Conservation (phyloP, 2,888 invertebrate species). For the Papilio elwesi region DNA sequence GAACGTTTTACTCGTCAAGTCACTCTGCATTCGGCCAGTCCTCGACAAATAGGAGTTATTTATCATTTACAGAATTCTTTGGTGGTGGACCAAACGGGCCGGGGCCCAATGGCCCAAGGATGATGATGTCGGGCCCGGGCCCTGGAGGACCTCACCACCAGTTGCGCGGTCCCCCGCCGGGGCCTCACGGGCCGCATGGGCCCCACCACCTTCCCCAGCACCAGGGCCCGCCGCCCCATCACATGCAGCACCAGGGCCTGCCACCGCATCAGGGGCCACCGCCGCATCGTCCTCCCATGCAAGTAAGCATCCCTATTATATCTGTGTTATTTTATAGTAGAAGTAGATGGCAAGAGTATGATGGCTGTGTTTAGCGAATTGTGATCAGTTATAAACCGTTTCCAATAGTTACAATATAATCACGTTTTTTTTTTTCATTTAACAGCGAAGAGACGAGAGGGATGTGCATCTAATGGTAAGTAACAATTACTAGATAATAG, state of each 20-base stretch:
- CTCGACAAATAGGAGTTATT: no score
- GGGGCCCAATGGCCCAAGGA: constrained; percentile 76
- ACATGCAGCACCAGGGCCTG: constrained; percentile 77
- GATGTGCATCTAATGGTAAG: constrained; percentile 29
- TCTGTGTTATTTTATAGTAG: no score
- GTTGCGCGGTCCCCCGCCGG: constrained; percentile 76
- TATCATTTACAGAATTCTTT: constrained; percentile 69
- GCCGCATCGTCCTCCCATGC: constrained; percentile 86
- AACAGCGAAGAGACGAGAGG: constrained; percentile 12
- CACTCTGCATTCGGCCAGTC: no score
- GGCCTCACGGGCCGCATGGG: constrained; percentile 56
- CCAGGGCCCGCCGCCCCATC: constrained; percentile 67
- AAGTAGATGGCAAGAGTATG: no score
- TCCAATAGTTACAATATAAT: background rate
- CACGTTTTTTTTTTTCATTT: constrained; percentile 4
- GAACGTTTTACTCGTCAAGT: no score
- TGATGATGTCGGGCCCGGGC: constrained; percentile 71
- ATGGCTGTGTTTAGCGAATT: no score
- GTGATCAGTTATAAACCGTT: no score
- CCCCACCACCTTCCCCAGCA: constrained; percentile 53
- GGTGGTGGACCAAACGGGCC: constrained; percentile 78
- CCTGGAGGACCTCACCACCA: constrained; percentile 71
- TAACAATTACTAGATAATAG: background rate
- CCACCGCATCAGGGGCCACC: constrained; percentile 82
- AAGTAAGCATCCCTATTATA: constrained; percentile 53